Conservation (phyloP, 2,797 vertebrate genomes). For the Oreortyx pictus region DNA sequence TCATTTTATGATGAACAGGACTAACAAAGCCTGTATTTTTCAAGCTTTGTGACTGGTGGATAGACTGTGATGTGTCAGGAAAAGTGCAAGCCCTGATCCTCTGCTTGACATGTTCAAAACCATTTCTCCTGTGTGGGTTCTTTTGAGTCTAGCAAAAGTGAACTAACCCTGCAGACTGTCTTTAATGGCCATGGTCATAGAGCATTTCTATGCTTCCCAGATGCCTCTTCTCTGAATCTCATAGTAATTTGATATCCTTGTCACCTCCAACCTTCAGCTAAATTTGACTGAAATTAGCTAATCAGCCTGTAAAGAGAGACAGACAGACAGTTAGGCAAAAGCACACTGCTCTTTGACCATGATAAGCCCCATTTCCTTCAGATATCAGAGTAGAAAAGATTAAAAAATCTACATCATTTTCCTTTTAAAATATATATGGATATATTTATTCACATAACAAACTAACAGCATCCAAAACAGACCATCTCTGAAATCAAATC, state of each 20-base stretch:
- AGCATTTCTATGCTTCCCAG: not conserved
- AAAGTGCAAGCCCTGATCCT: not conserved
- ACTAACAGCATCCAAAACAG: not conserved
- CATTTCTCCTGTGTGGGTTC: fast-evolving
- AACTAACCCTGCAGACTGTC: not conserved
- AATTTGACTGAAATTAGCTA: slow-evolving; percentile 59
- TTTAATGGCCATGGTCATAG: not conserved
- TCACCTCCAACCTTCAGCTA: slow-evolving; percentile 25
- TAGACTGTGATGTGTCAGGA: not conserved
- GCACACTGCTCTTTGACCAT: not conserved
- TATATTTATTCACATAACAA: not conserved
- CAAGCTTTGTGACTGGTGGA: not conserved
- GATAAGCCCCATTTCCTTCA: slow-evolving; percentile 25
- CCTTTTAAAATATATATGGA: not conserved
- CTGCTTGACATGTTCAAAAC: not conserved
- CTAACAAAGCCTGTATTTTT: not conserved
- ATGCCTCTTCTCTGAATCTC: not conserved
- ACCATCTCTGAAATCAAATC: not conserved
- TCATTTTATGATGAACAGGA: not conserved
- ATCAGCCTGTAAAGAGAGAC: slow-evolving; percentile 48
- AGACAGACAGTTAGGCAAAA: slow-evolving; percentile 42
- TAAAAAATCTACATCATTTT: not conserved
- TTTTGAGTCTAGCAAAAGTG: not conserved
- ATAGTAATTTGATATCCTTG: slow-evolving; percentile 27
- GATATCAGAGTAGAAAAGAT: not conserved